These are phyloP conservation scores for Athalia rosae DNA, from an alignment of 2,888 invertebrate species.

Conservation along the genomic window DNA sequence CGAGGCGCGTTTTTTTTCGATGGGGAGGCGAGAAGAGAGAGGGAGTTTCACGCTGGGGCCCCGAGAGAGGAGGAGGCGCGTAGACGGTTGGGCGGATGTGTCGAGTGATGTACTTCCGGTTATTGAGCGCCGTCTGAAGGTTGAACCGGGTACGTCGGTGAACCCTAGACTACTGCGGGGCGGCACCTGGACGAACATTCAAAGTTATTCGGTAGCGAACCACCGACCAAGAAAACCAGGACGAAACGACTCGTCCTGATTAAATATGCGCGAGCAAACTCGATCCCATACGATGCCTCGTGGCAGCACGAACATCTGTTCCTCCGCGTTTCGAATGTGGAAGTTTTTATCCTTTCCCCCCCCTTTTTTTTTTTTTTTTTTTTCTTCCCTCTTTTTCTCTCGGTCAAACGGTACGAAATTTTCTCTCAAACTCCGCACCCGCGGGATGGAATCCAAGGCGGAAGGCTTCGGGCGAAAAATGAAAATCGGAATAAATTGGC, in stretches of 20 bases:
- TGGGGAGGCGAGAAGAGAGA: background rate
- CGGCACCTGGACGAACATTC: conserved; percentile 59
- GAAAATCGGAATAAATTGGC: background rate
- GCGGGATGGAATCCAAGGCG: no score
- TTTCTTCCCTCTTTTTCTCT: background rate
- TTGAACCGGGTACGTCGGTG: conserved; percentile 55
- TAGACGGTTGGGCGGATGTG: conserved; percentile 71
- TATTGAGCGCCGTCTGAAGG: conserved; percentile 66
- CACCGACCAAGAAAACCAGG: background rate
- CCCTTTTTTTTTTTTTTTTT: background rate
- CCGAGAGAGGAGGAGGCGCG: conserved; percentile 60
- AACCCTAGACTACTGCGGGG: conserved; percentile 54
- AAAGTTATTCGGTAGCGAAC: conserved; percentile 48
- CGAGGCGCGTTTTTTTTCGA: background rate
- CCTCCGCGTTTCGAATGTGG: no score
- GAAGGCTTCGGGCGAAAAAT: no score
- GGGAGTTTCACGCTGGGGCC: background rate
- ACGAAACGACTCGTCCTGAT: conserved; percentile 56
- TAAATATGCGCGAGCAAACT: conserved; percentile 52
- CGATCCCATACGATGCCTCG: background rate
- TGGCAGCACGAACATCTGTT: conserved; percentile 24
- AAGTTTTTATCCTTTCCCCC: background rate
- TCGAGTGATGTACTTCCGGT: conserved; percentile 71
- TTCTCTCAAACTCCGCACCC: no score
- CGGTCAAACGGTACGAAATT: background rate